Evolutionary conservation across 2,888 invertebrate species (phyloP), one percentile per base, ranked within the genome.

Genomic region (Herminia tarsipennalis): DNA sequence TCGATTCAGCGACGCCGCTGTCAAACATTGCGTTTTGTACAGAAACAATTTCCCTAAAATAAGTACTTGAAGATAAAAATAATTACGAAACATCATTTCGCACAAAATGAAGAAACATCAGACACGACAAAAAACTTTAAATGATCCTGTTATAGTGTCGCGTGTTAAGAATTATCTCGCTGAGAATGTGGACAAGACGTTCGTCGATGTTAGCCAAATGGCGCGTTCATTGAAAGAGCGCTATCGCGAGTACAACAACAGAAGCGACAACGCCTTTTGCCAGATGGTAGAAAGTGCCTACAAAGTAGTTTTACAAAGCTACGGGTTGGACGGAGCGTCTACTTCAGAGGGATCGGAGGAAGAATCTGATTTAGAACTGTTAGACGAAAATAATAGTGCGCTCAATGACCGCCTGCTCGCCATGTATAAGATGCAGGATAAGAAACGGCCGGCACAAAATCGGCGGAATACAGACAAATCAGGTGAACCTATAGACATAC

Each of bases 151-250:
- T 22, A 93, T 94, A 53, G 93, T 93, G 43, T 92, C 92, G 61
- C 92, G 94, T 41, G 94, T 94, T 18, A 93, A 93, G 76, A 93
- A 96, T 93, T 97, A 97, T 79, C 92, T 97, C 69, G 95, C 95
- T 57, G 95, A 95, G 67, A 96, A 96, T 88, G 95, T 95, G 53
- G 94, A 96, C 70, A 94, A 95, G 83, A 94, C 95, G 4, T 96
- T 94, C 78, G 94, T 97, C 58, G 96, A 97, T 92, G 95, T 97
- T 45, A 94, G 95, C 76, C 94, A 94, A 74, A 96, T 97, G 96
- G 95, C 96, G 66, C 95, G 95, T 78, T 93, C 94, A 66, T 92
- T 97, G 38, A 95, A 96, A 87, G 93, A 93, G 68, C 94, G 93
- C 66, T 89, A 90, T 70, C 88, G 94, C 41, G 97, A 98, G 73